phyloP scores from a whole-genome alignment of 1,140 invertebrate species.

The Dendroctonus ponderosae region DNA sequence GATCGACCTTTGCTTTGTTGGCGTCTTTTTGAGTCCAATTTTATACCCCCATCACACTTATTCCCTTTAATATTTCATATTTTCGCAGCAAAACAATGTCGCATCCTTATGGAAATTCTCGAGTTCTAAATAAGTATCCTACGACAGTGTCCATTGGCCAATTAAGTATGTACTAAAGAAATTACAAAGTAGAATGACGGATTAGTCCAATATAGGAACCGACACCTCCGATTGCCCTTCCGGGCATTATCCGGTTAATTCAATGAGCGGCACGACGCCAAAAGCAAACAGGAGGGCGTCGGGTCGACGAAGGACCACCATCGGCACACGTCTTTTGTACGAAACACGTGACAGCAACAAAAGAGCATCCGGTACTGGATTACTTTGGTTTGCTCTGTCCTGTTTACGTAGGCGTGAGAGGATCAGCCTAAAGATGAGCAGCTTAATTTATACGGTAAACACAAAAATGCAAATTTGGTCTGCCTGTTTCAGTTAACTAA shows the following conservation, averaged over 20 bases:
- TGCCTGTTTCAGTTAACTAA: no score
- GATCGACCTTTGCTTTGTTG: no score
- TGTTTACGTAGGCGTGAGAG: slow-evolving; percentile 27
- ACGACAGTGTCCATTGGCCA: no score
- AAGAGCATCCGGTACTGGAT: slow-evolving; percentile 19
- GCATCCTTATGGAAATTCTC: no score
- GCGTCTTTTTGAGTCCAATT: no score
- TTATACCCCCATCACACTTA: no score
- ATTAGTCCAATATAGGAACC: slow-evolving; percentile 37
- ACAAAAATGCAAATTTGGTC: no score
- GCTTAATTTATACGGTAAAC: slow-evolving; percentile 11
- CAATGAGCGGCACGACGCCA: slow-evolving; percentile 43
- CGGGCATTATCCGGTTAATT: slow-evolving; percentile 42
- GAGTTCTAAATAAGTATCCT: no score
- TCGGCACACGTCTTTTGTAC: slow-evolving; percentile 36
- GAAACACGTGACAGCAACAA: slow-evolving; percentile 37
- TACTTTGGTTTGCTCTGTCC: slow-evolving; percentile 25
- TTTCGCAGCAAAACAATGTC: no score
- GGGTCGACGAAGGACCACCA: slow-evolving; percentile 17
- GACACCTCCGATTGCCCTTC: slow-evolving; percentile 37
- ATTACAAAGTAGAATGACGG: slow-evolving; percentile 36
- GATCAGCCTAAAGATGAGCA: slow-evolving; percentile 3
- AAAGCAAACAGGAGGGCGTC: slow-evolving; percentile 43
- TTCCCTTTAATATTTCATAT: no score
- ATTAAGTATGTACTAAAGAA: slow-evolving; percentile 9